Evolutionary conservation across 2,797 vertebrate genomes (phyloP).

Genomic region (Chaetophractus vellerosus): DNA sequence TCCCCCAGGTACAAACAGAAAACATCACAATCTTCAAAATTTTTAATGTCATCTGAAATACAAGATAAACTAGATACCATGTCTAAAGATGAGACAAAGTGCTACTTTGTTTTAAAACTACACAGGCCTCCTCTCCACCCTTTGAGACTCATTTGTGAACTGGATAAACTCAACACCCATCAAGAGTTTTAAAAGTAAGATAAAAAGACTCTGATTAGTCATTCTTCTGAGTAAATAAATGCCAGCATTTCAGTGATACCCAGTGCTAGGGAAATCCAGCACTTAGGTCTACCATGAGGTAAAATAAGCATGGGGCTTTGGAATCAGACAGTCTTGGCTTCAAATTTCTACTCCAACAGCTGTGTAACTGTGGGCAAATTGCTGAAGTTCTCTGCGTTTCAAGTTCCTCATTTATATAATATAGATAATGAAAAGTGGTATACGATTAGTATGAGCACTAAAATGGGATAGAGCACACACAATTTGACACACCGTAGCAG

Average conservation of each 20-base stretch:
- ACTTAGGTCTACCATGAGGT: neutral
- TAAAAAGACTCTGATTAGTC: slow-evolving; percentile 14
- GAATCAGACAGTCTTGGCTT: neutral
- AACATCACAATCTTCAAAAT: neutral
- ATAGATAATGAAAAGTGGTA: neutral
- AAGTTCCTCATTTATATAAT: neutral
- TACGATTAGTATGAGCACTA: neutral
- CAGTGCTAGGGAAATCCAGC: neutral
- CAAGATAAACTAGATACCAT: slow-evolving; percentile 5
- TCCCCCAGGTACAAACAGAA: neutral
- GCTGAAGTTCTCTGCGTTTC: neutral
- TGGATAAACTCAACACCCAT: neutral
- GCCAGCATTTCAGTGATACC: neutral
- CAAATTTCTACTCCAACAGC: neutral
- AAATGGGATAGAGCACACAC: neutral
- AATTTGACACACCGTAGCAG: neutral
- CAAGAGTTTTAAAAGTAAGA: slow-evolving; percentile 25
- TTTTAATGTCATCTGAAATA: neutral
- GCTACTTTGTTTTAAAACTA: neutral
- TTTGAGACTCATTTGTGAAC: slow-evolving; percentile 22
- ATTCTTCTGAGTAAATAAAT: slow-evolving; percentile 15
- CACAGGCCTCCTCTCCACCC: neutral
- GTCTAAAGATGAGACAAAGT: neutral
- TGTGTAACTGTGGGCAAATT: neutral
- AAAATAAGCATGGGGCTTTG: neutral